Evolutionary conservation across 2,888 invertebrate species (phyloP).

Genomic region (Noctua janthina): DNA sequence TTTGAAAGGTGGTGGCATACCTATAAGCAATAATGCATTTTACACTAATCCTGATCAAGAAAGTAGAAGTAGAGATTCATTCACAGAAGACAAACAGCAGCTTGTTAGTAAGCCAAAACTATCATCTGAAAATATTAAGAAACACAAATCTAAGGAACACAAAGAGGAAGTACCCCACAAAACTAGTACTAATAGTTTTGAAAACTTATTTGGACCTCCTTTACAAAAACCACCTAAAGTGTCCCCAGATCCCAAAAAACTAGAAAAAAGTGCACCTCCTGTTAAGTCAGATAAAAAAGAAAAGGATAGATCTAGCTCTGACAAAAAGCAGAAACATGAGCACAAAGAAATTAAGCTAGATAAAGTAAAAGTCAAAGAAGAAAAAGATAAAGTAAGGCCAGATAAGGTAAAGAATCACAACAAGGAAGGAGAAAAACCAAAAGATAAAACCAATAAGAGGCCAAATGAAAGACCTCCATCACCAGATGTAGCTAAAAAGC

Average conservation of each 20-base stretch:
- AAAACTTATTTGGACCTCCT: constrained; percentile 95
- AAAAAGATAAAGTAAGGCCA: constrained; percentile 86
- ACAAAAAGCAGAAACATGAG: constrained; percentile 88
- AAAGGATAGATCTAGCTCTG: constrained; percentile 87
- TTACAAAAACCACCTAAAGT: constrained; percentile 94
- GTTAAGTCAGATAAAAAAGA: constrained; percentile 90
- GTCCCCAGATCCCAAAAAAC: constrained; percentile 92
- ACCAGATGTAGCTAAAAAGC: constrained; percentile 84
- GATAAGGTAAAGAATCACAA: constrained; percentile 89
- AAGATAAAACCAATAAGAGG: constrained; percentile 90
- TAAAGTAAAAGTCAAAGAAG: constrained; percentile 87
- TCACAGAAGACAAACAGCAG: constrained; percentile 90
- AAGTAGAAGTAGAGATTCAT: constrained; percentile 90
- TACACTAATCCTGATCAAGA: constrained; percentile 89
- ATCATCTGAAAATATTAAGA: constrained; percentile 90
- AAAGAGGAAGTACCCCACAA: constrained; percentile 90
- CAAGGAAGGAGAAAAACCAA: constrained; percentile 90
- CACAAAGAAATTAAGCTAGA: constrained; percentile 86
- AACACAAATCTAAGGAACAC: constrained; percentile 91
- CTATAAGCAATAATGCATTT: constrained; percentile 85
- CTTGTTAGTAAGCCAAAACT: constrained; percentile 94
- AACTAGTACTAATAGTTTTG: constrained; percentile 92
- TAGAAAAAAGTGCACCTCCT: constrained; percentile 76
- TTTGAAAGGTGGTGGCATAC: constrained; percentile 95
- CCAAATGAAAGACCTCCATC: constrained; percentile 84